These are phyloP conservation scores for Tetrapedia diversipes DNA, from an alignment of 2,888 invertebrate species.

Conservation along the genomic window DNA sequence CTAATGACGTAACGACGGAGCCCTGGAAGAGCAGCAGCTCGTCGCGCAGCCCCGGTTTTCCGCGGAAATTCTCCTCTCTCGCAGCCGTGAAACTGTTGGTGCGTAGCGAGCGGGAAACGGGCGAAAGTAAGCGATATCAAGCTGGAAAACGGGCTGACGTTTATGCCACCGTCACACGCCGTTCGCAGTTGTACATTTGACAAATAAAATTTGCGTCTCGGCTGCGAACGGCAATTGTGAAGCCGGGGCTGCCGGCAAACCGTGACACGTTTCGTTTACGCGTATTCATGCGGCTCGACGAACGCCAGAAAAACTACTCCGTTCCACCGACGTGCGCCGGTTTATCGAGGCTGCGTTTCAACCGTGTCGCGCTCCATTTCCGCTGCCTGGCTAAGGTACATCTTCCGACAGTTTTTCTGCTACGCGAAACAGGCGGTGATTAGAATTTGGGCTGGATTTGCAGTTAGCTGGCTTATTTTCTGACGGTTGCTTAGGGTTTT, in stretches of 20 bases:
- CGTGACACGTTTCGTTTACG: slow-evolving; percentile 28
- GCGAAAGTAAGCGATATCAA: slow-evolving; percentile 43
- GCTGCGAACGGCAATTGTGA: slow-evolving; percentile 48
- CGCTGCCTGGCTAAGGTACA: too few species aligned
- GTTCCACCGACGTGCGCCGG: background rate
- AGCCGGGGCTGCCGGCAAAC: background rate
- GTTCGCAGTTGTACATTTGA: slow-evolving; percentile 37
- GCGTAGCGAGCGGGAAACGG: slow-evolving; percentile 25
- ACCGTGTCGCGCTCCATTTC: background rate
- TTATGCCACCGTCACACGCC: slow-evolving; percentile 42
- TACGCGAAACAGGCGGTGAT: too few species aligned
- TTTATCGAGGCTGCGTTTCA: background rate
- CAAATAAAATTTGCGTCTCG: slow-evolving; percentile 53
- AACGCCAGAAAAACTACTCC: slow-evolving; percentile 28
- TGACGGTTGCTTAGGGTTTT: too few species aligned
- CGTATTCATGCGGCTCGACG: slow-evolving; percentile 25
- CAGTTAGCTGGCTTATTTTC: too few species aligned
- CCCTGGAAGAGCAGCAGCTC: background rate
- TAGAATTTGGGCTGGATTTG: too few species aligned
- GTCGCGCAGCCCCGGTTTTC: slow-evolving; percentile 13
- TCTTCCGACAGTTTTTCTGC: too few species aligned
- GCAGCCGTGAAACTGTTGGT: slow-evolving; percentile 21
- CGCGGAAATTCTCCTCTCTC: slow-evolving; percentile 28
- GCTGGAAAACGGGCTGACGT: slow-evolving; percentile 41
- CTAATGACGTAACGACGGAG: slow-evolving; percentile 51